phyloP scores from a whole-genome alignment of 2,888 invertebrate genomes.

The Seladonia tumulorum region DNA sequence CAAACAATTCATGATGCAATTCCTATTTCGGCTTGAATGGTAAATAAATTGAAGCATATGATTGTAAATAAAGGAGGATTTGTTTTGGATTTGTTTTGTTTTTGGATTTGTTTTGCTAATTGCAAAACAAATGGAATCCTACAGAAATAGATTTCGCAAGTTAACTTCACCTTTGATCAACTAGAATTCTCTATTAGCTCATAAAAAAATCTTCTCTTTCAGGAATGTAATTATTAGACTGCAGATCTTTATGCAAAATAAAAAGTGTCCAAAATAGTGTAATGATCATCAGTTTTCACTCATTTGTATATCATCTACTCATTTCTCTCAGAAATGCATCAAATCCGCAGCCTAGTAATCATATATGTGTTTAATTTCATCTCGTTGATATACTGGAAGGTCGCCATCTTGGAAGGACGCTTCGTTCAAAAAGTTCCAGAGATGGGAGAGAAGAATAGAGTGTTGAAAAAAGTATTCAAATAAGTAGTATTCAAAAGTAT shows the following conservation, averaged over 20 bases:
- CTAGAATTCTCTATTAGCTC: neutral
- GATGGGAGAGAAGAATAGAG: neutral
- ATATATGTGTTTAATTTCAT: neutral
- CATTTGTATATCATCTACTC: neutral
- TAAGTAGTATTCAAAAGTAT: neutral
- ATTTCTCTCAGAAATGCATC: neutral
- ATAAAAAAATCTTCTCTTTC: neutral
- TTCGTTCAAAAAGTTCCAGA: neutral
- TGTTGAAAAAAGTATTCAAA: neutral
- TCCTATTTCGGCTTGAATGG: neutral
- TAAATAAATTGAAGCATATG: neutral
- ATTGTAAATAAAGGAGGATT: neutral
- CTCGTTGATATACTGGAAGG: neutral
- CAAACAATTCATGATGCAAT: neutral
- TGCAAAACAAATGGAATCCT: neutral
- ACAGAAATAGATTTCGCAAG: neutral
- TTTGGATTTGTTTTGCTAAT: too few species aligned
- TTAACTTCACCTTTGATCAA: neutral
- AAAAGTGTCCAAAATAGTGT: neutral
- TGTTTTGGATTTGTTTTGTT: too few species aligned
- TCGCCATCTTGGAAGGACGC: neutral
- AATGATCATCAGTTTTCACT: neutral
- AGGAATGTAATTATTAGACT: neutral
- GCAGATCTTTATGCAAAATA: neutral
- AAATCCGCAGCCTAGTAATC: conserved; percentile 6